Evolutionary conservation across 2,888 invertebrate species (phyloP).

Genomic region (Phasia obesa): DNA sequence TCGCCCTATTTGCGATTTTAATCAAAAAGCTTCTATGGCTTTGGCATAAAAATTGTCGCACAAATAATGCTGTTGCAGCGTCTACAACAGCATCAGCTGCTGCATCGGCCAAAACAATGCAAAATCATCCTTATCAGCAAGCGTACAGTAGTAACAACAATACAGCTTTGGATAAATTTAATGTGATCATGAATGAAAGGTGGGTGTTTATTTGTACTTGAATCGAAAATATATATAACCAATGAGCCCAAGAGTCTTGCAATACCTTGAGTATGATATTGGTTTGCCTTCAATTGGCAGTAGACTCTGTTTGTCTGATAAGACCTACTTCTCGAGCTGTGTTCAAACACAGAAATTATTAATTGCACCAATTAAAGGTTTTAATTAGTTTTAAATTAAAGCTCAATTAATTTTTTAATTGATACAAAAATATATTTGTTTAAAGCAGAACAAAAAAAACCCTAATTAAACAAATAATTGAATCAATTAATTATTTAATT

Average conservation of each 20-base stretch:
- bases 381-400: too few species aligned
- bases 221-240: not conserved
- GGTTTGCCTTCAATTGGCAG: too few species aligned
- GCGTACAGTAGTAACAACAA: conserved; percentile 41
- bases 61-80: conserved; percentile 41
- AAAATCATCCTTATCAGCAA: conserved; percentile 52
- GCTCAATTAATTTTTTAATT: too few species aligned
- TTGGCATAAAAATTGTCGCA: conserved; percentile 83
- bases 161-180: conserved; percentile 84
- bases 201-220: conserved; percentile 71
- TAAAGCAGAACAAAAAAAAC: too few species aligned
- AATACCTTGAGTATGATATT: too few species aligned
- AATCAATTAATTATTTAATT: too few species aligned
- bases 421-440: too few species aligned
- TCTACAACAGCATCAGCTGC: conserved; percentile 44
- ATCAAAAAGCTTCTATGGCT: conserved; percentile 85
- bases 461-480: too few species aligned
- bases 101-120: conserved; percentile 19
- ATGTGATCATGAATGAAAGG: conserved; percentile 84
- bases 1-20: conserved; percentile 87
- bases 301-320: too few species aligned
- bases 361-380: too few species aligned
- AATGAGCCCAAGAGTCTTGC: not conserved
- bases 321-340: too few species aligned
- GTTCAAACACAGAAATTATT: too few species aligned